Percentiles rank a stretch among this genome's conserved stretches.
phyloP scores from a whole-genome alignment of 2,888 invertebrate species.

The Drosophila demipolita region DNA sequence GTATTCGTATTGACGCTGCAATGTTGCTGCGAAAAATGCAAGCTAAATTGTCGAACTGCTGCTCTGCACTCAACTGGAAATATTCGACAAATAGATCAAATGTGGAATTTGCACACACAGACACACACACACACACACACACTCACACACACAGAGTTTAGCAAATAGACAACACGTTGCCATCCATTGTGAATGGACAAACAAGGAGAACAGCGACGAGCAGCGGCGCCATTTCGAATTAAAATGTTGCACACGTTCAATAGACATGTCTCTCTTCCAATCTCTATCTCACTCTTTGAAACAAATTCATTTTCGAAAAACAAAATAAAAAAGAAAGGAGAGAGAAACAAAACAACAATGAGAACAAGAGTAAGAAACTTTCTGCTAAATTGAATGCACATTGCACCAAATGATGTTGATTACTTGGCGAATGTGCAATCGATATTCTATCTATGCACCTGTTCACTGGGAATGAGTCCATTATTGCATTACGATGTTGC shows the following conservation, averaged over 20 bases:
- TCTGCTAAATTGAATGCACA: not conserved
- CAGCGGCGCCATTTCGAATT: conserved; percentile 19
- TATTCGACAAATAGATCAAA: conserved; percentile 67
- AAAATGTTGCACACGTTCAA: conserved; percentile 12
- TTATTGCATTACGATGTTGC: not conserved
- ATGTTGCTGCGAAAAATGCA: conserved; percentile 37
- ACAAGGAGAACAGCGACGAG: not conserved
- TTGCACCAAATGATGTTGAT: not conserved
- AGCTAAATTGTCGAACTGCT: conserved; percentile 58
- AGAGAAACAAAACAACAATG: too few relatives aligned
- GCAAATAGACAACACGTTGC: conserved; percentile 22
- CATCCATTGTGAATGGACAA: conserved; percentile 25
- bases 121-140: conserved; percentile 7
- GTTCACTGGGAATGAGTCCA: not conserved
- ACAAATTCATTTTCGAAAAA: not conserved
- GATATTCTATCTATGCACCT: not conserved
- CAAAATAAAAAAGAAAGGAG: not conserved
- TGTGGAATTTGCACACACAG: conserved; percentile 48
- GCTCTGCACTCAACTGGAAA: conserved; percentile 61
- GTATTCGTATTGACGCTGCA: conserved; percentile 8
- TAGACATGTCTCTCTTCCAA: not conserved
- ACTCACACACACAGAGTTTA: conserved; percentile 1
- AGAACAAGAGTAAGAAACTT: not conserved
- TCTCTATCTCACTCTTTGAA: not conserved
- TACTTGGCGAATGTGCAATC: not conserved